phyloP scores from a whole-genome alignment of 1,140 invertebrate species.

The Drosophila sulfurigaster region DNA sequence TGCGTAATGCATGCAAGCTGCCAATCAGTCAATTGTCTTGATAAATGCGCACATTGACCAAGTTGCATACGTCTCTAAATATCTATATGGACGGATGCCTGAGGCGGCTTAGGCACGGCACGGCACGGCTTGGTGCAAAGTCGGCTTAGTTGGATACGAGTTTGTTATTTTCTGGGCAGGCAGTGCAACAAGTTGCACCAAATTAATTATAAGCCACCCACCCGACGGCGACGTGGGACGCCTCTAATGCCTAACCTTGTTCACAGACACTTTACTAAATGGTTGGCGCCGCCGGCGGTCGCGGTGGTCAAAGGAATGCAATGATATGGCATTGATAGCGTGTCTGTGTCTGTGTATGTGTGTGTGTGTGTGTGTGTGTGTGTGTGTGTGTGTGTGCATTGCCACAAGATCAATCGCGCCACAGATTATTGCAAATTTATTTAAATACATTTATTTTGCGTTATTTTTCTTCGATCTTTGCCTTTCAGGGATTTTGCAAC shows the following conservation, averaged over 20 bases:
- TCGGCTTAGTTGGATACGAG: conserved; percentile 19
- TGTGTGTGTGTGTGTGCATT: background rate
- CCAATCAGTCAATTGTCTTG: conserved; percentile 81
- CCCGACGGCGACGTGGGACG: conserved; percentile 73
- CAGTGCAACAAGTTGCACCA: conserved; percentile 77
- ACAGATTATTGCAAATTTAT: conserved; percentile 57
- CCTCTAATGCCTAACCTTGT: conserved; percentile 78
- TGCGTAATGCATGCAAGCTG: conserved; percentile 76
- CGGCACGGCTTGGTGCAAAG: conserved; percentile 22
- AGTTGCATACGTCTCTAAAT: conserved; percentile 34
- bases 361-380: background rate
- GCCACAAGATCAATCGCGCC: background rate
- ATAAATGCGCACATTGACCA: conserved; percentile 74
- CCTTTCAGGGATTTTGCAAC: conserved; percentile 31
- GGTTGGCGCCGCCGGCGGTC: conserved; percentile 40
- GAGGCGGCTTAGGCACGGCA: conserved; percentile 36
- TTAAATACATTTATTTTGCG: conserved; percentile 66
- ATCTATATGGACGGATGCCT: conserved; percentile 6
- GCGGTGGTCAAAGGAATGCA: background rate
- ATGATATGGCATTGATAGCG: conserved; percentile 43
- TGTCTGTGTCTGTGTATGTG: background rate
- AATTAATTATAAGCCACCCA: conserved; percentile 80
- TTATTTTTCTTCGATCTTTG: conserved; percentile 1
- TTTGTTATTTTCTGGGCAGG: conserved; percentile 12
- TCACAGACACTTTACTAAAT: conserved; percentile 80